Base-by-base conservation (phyloP, 2,797 vertebrate species). In the Crenuchus spilurus region DNA sequence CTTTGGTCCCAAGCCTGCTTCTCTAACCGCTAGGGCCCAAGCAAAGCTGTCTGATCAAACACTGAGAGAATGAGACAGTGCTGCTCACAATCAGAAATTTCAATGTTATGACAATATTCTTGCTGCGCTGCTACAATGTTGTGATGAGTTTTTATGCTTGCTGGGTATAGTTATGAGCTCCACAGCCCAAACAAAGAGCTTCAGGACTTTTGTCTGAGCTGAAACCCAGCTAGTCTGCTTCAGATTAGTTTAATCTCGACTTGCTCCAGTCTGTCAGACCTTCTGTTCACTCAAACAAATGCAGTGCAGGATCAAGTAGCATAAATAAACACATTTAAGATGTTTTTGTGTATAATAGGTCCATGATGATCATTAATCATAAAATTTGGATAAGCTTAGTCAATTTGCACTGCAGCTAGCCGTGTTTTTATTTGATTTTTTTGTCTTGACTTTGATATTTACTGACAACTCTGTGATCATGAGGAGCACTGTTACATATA, bases 341-440 rank as follows among this genome's bases (percentile, higher is more conserved):
- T 0, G 28, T 1, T n/a, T n/a, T 55, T 31, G 5, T 13, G 24
- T 4, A 26, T 26, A 4, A 28, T 31, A 31, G 16, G 31, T 33
- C 55, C 35, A 60, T 35, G 6, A 22, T 22, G 18, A 61, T 24
- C 37, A 10, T 61, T 61, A 41, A 61, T 61, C 58, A 61, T 9
- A 13, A 35, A 6, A 24, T 24, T 41, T 61, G 31, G 33, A 41
- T 61, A 14, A 57, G 69, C 41, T 60, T 33, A 28, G 42, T 44
- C 7, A 22, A 18, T 26, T 61, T 41, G 58, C 35, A 14, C 11
- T 22, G 57, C 33, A 18, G 57, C 35, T 48, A 71, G 69, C 68
- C 68, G 6, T 33, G 37, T 22, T 39, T 3, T 61, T 61, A 7
- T 13, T 13, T 31, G 18, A 11, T 22, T 37, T 20, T 10, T 28